A percentile compares a stretch with the other conserved stretches of the same genome.
These are phyloP conservation scores for Antechinus flavipes DNA, from an alignment of 2,113 vertebrate genomes.

Conservation along the genomic window DNA sequence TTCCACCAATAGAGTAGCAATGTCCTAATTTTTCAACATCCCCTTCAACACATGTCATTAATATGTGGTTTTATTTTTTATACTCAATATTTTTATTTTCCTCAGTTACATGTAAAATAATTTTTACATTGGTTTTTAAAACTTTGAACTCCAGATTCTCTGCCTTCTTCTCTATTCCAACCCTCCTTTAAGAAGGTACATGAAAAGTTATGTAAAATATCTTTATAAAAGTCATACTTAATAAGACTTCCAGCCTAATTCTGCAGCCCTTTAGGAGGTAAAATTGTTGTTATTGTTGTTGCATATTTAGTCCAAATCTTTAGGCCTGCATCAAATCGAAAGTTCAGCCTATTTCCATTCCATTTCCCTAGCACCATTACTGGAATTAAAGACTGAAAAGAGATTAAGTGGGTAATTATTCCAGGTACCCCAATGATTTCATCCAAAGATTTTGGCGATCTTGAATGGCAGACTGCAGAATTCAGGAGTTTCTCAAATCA, in stretches of 20 bases:
- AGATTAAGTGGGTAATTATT: constrained; percentile 64
- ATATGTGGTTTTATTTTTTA: too few species aligned
- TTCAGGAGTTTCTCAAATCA: background rate
- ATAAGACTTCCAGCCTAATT: constrained; percentile 49
- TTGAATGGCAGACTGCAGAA: constrained; percentile 19
- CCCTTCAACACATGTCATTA: too few species aligned
- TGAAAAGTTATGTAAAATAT: too few species aligned
- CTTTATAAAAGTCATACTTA: background rate
- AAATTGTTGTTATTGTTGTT: background rate
- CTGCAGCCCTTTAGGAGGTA: constrained; percentile 35
- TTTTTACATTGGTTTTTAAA: too few species aligned
- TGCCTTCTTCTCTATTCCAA: too few species aligned
- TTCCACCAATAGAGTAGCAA: too few species aligned
- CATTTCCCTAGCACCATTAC: constrained; percentile 2
- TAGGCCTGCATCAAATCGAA: constrained; percentile 11
- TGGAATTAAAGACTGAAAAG: constrained; percentile 42
- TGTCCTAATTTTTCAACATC: too few species aligned
- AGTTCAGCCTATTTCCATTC: background rate
- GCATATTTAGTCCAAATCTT: constrained; percentile 39
- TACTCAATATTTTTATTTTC: too few species aligned
- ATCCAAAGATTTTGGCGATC: constrained; percentile 52
- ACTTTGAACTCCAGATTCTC: too few species aligned
- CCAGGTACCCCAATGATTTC: constrained; percentile 44
- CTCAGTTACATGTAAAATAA: too few species aligned
- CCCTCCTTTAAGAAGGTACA: too few species aligned